Percentiles rank a stretch among this genome's conserved stretches.
These are phyloP conservation scores for Pelodiscus sinensis DNA, from an alignment of 2,113 vertebrate species.

Conservation along the genomic window DNA sequence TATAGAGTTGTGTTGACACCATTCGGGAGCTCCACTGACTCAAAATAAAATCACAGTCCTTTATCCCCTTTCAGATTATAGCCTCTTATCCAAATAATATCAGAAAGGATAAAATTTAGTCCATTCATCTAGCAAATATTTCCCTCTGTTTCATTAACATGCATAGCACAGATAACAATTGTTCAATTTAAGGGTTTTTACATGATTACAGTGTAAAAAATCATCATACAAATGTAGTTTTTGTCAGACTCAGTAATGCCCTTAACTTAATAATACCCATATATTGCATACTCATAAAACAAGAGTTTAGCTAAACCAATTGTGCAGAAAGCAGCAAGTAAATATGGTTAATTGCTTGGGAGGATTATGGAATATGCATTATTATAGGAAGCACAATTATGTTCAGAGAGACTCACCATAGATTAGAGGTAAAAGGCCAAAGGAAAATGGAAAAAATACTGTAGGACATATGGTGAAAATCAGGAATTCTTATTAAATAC, in stretches of 20 bases:
- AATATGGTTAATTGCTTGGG: conserved; percentile 22
- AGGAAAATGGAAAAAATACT: neutral
- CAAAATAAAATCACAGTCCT: conserved; percentile 97
- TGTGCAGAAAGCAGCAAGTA: neutral
- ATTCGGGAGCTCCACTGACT: conserved; percentile 73
- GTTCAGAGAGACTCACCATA: neutral
- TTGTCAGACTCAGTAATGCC: conserved; percentile 10
- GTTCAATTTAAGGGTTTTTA: conserved; percentile 76
- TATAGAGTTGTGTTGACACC: conserved; percentile 67
- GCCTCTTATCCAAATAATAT: conserved; percentile 85
- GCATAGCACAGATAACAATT: conserved; percentile 77
- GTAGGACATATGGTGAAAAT: neutral
- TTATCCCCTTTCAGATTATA: conserved; percentile 83
- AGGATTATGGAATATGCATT: conserved; percentile 12
- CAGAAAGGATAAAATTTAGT: conserved; percentile 79
- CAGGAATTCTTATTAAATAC: neutral
- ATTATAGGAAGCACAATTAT: neutral
- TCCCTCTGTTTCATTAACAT: conserved; percentile 72
- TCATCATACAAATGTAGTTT: conserved; percentile 69
- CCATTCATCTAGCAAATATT: conserved; percentile 80
- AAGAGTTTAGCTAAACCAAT: conserved; percentile 17
- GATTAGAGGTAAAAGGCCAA: neutral
- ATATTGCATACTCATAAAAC: neutral
- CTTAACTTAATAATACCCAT: neutral
- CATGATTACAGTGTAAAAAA: conserved; percentile 82